phyloP scores from a whole-genome alignment of 2,888 invertebrate species.

The Phanerotoma sp. region DNA sequence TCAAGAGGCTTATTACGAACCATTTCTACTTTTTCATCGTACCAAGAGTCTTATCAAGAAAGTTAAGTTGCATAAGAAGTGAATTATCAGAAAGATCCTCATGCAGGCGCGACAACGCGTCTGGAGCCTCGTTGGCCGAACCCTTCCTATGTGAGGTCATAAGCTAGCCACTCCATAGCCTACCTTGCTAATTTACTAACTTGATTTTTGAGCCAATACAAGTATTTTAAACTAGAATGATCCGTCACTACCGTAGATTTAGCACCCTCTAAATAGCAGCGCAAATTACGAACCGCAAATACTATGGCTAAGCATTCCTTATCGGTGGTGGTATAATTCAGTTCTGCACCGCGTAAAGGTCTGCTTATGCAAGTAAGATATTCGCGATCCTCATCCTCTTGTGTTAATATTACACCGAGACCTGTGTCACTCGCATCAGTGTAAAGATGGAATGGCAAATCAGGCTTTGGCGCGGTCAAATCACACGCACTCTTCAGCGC shows the following conservation, averaged over 20 bases:
- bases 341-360: conserved; percentile 25
- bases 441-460: conserved; percentile 1
- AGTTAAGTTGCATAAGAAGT: neutral
- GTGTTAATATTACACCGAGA: neutral
- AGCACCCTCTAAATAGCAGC: conserved; percentile 20
- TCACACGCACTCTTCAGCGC: neutral
- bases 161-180: neutral
- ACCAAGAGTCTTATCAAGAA: conserved; percentile 10
- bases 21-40: conserved; percentile 21
- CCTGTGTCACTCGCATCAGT: conserved; percentile 1
- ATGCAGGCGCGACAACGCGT: neutral
- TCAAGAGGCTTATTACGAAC: neutral
- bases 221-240: conserved; percentile 23
- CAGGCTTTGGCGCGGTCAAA: neutral
- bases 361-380: neutral
- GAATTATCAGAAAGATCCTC: neutral
- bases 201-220: conserved; percentile 18
- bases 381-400: neutral
- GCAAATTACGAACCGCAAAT: conserved; percentile 24
- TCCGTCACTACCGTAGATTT: conserved; percentile 35
- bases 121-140: neutral
- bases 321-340: conserved; percentile 20
- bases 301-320: conserved; percentile 28
- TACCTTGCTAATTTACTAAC: neutral
- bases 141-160: neutral